A percentile compares a stretch with the other conserved stretches of the same genome.
Evolutionary conservation across 2,888 invertebrate genomes (phyloP).

Genomic region (Noctua fimbriata): DNA sequence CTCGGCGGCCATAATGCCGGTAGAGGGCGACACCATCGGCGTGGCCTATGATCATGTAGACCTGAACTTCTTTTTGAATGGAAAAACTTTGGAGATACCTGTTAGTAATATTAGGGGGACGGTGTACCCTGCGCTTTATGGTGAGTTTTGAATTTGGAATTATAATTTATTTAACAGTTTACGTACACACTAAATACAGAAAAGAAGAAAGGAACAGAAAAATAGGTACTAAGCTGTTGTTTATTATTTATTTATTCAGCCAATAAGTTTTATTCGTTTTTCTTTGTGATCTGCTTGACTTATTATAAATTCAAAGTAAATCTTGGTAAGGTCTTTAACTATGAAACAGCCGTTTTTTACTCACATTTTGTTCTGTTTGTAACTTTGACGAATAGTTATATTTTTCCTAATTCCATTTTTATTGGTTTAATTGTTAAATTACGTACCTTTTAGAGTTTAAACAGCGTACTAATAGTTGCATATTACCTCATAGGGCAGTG

Average conservation of each 20-base stretch:
- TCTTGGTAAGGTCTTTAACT: background rate
- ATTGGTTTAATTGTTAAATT: too few relatives aligned
- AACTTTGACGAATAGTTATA: too few relatives aligned
- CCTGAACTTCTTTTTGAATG: constrained; percentile 98
- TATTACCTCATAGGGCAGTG: too few relatives aligned
- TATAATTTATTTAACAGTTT: background rate
- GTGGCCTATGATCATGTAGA: constrained; percentile 99
- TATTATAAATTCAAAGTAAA: background rate
- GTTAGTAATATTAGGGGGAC: constrained; percentile 97
- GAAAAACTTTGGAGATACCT: constrained; percentile 95
- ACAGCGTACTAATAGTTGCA: too few relatives aligned
- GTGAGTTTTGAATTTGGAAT: constrained; percentile 87
- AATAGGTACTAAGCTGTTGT: too few relatives aligned
- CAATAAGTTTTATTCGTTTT: background rate
- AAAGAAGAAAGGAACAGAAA: too few relatives aligned
- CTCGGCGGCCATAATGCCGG: constrained; percentile 89
- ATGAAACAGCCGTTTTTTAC: too few relatives aligned
- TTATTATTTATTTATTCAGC: background rate
- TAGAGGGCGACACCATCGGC: constrained; percentile 98
- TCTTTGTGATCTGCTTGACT: background rate
- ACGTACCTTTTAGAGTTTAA: too few relatives aligned
- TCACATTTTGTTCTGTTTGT: too few relatives aligned
- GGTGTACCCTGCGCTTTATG: constrained; percentile 97
- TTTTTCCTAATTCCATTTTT: too few relatives aligned
- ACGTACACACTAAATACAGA: too few relatives aligned